Evolutionary conservation across 1,140 invertebrate genomes (phyloP), one percentile per base, ranked within the genome.

Genomic region (Akabosia matsudoensis): DNA sequence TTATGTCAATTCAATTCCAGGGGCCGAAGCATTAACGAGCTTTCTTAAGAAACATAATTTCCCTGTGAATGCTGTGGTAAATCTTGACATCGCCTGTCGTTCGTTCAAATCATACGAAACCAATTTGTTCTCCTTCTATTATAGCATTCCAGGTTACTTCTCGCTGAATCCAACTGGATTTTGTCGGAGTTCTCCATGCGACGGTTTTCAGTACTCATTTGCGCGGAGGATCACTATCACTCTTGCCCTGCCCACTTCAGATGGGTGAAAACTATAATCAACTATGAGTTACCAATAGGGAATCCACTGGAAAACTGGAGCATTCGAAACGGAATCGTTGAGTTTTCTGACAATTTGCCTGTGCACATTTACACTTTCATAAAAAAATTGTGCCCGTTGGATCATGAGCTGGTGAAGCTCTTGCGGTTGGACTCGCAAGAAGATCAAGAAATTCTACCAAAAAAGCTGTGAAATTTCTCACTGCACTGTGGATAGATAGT

Each of bases 281-380:
- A 67, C 28, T 67, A 67, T n/a, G 61, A 67, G 13, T 30, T 67
- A 16, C 61, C 61, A 67, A 31, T 67, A 14, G 14, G 26, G 2
- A 67, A 31, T n/a, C 61, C 61, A 10, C 2, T 67, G 61, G 61
- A 67, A 31, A 67, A 67, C 22, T 67, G 61, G 61, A 67, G 7
- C 4, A 67, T 67, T 67, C 61, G 61, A 2, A 67, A 67, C 31
- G 61, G 61, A 4, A 67, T 67, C 22, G 61, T 67, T 10, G 61
- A 67, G 31, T 67, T 67, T 22, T 67, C 61, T 4, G 61, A 67
- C n/a, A 67, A 30, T n/a, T 67, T 67, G n/a, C 61, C 61, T 14
- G 61, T 67, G 13, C 61, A 67, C 31, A 67, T 67, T 67, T 67
- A 67, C 61, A 67, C 61, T 3, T 67, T 67, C 61, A 67, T 67